Base-by-base conservation (phyloP, 35 echinoderm and acorn worm species). In the Lytechinus pictus region DNA sequence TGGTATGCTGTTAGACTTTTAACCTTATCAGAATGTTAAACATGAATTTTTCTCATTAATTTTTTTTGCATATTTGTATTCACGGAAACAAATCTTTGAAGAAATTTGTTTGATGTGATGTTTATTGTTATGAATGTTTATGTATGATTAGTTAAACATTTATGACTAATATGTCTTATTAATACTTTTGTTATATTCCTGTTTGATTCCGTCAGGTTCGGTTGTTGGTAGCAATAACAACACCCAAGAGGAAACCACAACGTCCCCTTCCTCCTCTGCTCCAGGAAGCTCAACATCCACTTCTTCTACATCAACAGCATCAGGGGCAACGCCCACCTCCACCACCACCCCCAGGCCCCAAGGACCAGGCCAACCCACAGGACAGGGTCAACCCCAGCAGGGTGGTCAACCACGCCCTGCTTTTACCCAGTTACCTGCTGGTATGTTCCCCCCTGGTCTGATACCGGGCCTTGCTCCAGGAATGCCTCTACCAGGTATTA, bases 401-500 rank as follows among this genome's bases (percentile, higher is more conserved):
- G 54, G 86, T n/a, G 61, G 55, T 54, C 94, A 95, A 16, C 94
- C 89, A 55, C 0, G n/a, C 4, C 86, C 60, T 86, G 61, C 61
- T 19, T 55, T 93, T 27, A 57, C 92, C 92, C 92, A 33, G 29
- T 27, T 93, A 3, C 88, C 88, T 13, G 88, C 88, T 6, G 52
- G 88, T 28, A 90, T 90, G 88, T 55, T 93, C 9, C 92, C 92
- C 92, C 92, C 92, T 55, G 92, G 92, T 21, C 54, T 93, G 92
- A 93, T 93, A 93, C 92, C 92, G 6, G 92, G 92, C 54, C 92
- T 93, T 33, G 92, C 92, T 55, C 92, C 92, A 14, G 92, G 92
- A 11, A 93, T 93, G 92, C 92, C 92, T 57, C 52, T 93, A 57
- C 92, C 92, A 5, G 92, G 92, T 54, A 93, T 93, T 16, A 93